Percentiles rank a stretch among this genome's conserved stretches.
These are phyloP conservation scores for Ataeniobius toweri DNA, from an alignment of 2,797 vertebrate genomes.

Conservation along the genomic window DNA sequence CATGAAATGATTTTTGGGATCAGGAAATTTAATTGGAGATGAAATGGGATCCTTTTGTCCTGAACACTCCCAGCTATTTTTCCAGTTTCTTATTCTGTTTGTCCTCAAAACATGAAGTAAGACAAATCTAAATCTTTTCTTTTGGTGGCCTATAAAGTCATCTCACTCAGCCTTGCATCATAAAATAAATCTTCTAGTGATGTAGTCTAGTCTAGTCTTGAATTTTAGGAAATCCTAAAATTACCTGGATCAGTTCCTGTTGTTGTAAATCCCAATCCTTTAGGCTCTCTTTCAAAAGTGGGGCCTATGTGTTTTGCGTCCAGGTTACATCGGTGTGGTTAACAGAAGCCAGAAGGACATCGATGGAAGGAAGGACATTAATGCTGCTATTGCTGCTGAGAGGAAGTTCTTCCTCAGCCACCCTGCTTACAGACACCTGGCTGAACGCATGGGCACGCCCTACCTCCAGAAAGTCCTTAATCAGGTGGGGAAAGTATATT, in stretches of 20 bases:
- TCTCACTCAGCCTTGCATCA: conserved; percentile 36
- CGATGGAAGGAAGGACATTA: conserved; percentile 96
- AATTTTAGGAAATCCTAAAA: conserved; percentile 45
- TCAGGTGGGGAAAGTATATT: conserved; percentile 83
- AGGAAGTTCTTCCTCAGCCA: conserved; percentile 98
- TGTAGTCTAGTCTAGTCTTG: conserved; percentile 18
- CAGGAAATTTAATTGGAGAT: conserved; percentile 65
- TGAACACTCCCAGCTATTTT: conserved; percentile 31
- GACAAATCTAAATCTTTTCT: conserved; percentile 5
- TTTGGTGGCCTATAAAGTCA: conserved; percentile 31
- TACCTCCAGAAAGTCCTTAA: conserved; percentile 96
- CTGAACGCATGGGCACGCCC: conserved; percentile 96
- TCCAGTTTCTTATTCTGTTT: conserved; percentile 12
- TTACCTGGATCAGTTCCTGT: conserved; percentile 14
- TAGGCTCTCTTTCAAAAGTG: conserved; percentile 11
- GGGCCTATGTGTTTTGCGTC: conserved; percentile 18
- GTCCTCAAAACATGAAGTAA: conserved; percentile 22
- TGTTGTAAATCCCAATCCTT: conserved; percentile 7
- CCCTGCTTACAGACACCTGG: conserved; percentile 92
- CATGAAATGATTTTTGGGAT: conserved; percentile 68
- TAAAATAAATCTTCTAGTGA: conserved; percentile 25
- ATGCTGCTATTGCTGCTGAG: conserved; percentile 91
- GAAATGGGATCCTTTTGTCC: conserved; percentile 60
- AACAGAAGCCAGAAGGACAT: conserved; percentile 99
- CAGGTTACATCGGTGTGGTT: conserved; percentile 97